Evolutionary conservation across 2,888 invertebrate genomes (phyloP).

Genomic region (Acanthosepion esculentum): DNA sequence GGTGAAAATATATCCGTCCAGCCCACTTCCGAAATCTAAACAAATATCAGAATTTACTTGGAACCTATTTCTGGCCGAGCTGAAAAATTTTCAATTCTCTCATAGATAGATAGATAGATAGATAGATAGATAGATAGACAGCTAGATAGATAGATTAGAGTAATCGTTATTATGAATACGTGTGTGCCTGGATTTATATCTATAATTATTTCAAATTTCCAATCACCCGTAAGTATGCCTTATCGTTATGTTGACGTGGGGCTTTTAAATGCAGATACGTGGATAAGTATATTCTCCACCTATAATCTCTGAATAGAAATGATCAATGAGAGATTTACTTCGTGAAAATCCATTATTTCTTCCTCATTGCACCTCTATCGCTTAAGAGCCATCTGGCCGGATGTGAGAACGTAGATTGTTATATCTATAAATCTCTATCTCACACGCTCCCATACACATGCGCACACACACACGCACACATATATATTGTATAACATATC

Average conservation of each 20-base stretch:
- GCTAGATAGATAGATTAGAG: too few species aligned
- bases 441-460: neutral
- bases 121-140: too few species aligned
- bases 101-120: too few species aligned
- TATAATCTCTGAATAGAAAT: neutral
- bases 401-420: neutral
- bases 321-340: neutral
- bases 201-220: neutral
- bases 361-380: neutral
- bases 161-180: too few species aligned
- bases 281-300: neutral
- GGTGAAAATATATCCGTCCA: too few species aligned
- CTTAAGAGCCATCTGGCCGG: neutral
- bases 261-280: neutral
- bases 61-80: too few species aligned
- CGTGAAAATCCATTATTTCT: neutral
- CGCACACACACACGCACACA: neutral
- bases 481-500: neutral
- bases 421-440: neutral
- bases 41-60: too few species aligned
- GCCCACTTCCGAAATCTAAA: too few species aligned
- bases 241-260: neutral
- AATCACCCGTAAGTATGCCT: constrained; percentile 10
- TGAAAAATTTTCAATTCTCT: too few species aligned
- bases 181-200: neutral